Percentiles rank a stretch among this genome's conserved stretches.
phyloP scores from a whole-genome alignment of 2,113 vertebrate species.

The Mellivora capensis region DNA sequence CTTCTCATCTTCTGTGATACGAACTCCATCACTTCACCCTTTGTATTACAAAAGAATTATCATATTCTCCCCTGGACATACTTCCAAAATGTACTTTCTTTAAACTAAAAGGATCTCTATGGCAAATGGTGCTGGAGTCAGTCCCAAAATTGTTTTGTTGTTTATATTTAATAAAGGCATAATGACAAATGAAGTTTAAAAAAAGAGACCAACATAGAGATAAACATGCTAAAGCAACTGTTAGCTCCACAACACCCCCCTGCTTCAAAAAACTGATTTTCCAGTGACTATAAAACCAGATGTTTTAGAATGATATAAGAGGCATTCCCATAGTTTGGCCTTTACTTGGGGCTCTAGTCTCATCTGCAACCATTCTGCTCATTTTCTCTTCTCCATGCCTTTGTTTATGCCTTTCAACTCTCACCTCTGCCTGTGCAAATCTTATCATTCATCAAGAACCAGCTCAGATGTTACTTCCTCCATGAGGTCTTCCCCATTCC shows the following conservation, averaged over 20 bases:
- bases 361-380: neutral
- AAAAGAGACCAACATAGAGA: neutral
- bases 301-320: constrained; percentile 6
- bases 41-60: neutral
- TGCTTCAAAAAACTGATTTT: constrained; percentile 15
- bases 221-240: neutral
- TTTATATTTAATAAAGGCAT: neutral
- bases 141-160: neutral
- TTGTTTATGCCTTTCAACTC: neutral
- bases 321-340: neutral
- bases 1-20: neutral
- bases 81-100: neutral
- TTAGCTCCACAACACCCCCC: neutral
- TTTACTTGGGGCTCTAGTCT: neutral
- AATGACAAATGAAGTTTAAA: neutral
- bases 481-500: neutral
- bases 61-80: neutral
- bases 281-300: neutral
- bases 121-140: neutral
- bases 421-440: constrained; percentile 1
- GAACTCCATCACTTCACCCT: neutral
- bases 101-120: neutral
- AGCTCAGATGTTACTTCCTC: constrained; percentile 7
- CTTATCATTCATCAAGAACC: constrained; percentile 7
- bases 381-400: neutral